These are phyloP conservation scores for Rhinogobius similis DNA, from an alignment of 2,113 vertebrate species.

Conservation along the genomic window DNA sequence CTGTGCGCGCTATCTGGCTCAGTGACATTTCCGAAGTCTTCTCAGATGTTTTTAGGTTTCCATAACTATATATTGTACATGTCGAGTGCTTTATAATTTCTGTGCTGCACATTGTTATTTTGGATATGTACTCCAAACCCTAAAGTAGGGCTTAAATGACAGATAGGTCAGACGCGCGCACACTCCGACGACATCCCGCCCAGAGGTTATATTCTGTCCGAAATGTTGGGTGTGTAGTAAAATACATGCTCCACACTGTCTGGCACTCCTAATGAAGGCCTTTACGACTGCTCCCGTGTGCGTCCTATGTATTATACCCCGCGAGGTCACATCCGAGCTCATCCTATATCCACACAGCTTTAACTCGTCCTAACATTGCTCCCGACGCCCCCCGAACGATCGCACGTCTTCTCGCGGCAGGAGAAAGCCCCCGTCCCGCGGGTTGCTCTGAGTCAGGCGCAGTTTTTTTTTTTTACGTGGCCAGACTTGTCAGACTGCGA, in stretches of 20 bases:
- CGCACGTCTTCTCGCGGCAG: too few species aligned
- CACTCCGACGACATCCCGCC: slow-evolving; percentile 74
- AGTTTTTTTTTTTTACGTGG: slow-evolving; percentile 54
- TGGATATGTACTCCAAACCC: slow-evolving; percentile 80
- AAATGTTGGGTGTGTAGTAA: slow-evolving; percentile 84
- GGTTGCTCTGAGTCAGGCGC: slow-evolving; percentile 56
- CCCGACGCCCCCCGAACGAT: too few species aligned
- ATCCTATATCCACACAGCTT: slow-evolving; percentile 37
- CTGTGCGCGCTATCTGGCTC: slow-evolving; percentile 68
- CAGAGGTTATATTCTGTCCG: slow-evolving; percentile 82
- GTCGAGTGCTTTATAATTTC: slow-evolving; percentile 82
- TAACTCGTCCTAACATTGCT: background rate
- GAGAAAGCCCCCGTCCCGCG: slow-evolving; percentile 25
- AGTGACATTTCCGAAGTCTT: slow-evolving; percentile 71
- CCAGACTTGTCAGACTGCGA: slow-evolving; percentile 66
- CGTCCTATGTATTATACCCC: slow-evolving; percentile 68
- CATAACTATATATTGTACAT: slow-evolving; percentile 81
- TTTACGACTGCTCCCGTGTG: slow-evolving; percentile 72
- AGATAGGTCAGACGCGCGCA: slow-evolving; percentile 65
- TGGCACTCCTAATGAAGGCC: slow-evolving; percentile 81
- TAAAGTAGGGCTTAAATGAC: slow-evolving; percentile 81
- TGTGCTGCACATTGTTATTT: slow-evolving; percentile 81
- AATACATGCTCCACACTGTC: slow-evolving; percentile 82
- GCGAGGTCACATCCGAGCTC: slow-evolving; percentile 53
- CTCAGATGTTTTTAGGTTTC: slow-evolving; percentile 74